Percentiles rank a stretch among this genome's conserved stretches.
Conservation (phyloP, 2,797 vertebrate genomes). For the Acipenser transmontanus region DNA sequence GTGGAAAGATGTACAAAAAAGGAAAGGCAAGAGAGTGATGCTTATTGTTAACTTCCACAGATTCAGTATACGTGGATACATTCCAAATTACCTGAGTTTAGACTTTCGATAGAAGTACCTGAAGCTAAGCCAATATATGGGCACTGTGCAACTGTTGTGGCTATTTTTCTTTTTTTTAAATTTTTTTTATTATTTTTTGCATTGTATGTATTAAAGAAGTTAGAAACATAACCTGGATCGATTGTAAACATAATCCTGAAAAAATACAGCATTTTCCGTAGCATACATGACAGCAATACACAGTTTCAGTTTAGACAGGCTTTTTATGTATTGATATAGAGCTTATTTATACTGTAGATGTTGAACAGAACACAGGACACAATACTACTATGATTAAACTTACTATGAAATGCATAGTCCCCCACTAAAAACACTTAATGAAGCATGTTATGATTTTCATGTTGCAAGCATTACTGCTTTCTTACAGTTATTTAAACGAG, state of each 20-base stretch:
- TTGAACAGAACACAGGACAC: slow-evolving; percentile 76
- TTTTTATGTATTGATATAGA: slow-evolving; percentile 58
- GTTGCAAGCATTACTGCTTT: slow-evolving; percentile 62
- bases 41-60: slow-evolving; percentile 30
- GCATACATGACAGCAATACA: slow-evolving; percentile 76
- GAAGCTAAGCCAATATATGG: slow-evolving; percentile 71
- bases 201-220: slow-evolving; percentile 60
- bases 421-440: slow-evolving; percentile 53
- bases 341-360: slow-evolving; percentile 93
- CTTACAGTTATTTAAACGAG: slow-evolving; percentile 49
- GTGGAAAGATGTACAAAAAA: slow-evolving; percentile 64
- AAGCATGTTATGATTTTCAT: slow-evolving; percentile 14
- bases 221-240: slow-evolving; percentile 70
- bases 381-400: slow-evolving; percentile 71
- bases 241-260: slow-evolving; percentile 84
- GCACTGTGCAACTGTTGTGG: slow-evolving; percentile 68
- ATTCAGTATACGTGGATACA: slow-evolving; percentile 63
- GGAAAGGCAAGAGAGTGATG: slow-evolving; percentile 75
- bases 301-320: slow-evolving; percentile 76
- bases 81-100: slow-evolving; percentile 92
- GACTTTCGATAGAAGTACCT: slow-evolving; percentile 83
- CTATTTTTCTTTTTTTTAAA: slow-evolving; percentile 30
- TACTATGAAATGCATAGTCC: slow-evolving; percentile 69
- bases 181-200: slow-evolving; percentile 48
- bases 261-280: slow-evolving; percentile 64